Conservation (phyloP, 2,113 vertebrate genomes). For the Cranoglanis bouderius region DNA sequence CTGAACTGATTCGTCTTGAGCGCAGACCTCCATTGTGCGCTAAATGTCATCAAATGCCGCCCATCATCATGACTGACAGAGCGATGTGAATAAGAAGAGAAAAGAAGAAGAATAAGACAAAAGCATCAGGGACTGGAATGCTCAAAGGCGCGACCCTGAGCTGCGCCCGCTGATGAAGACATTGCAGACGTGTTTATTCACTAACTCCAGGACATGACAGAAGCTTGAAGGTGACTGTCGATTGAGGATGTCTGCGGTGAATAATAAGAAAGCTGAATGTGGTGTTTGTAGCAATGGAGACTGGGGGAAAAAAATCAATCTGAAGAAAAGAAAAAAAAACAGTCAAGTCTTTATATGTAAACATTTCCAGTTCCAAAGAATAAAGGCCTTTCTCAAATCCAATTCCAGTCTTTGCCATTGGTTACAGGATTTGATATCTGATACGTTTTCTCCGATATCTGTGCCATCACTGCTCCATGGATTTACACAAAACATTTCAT, state of each 20-base stretch:
- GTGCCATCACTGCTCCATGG: neutral
- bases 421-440: neutral
- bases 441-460: neutral
- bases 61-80: constrained; percentile 25
- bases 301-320: neutral
- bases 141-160: constrained; percentile 4
- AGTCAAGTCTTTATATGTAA: neutral
- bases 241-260: neutral
- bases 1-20: constrained; percentile 4
- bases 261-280: neutral
- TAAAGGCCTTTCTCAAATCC: neutral
- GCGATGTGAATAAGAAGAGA: constrained; percentile 4
- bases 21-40: constrained; percentile 7
- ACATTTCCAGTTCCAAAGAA: neutral
- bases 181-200: constrained; percentile 2
- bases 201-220: neutral
- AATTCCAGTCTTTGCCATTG: neutral
- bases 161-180: neutral
- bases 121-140: neutral
- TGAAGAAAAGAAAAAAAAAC: neutral
- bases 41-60: constrained; percentile 39
- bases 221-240: constrained; percentile 13
- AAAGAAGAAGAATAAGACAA: neutral
- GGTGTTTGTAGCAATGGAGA: neutral
- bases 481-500: neutral